Evolutionary conservation across 2,113 vertebrate genomes (phyloP).

Genomic region (Glaucomys volans): DNA sequence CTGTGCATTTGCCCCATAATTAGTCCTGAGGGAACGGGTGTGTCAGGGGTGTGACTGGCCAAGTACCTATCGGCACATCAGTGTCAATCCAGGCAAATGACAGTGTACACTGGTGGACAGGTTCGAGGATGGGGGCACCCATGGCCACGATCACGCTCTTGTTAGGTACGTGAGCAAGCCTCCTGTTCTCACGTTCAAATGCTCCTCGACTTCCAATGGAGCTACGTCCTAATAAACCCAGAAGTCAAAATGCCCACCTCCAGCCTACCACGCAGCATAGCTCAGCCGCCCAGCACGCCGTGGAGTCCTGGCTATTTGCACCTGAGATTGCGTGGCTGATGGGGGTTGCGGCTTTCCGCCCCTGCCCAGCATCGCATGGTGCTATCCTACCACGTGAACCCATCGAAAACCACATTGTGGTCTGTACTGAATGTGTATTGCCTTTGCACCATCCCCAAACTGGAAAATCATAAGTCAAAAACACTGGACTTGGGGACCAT

Average conservation of each 20-base stretch:
- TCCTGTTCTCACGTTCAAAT: neutral
- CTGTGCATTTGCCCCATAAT: neutral
- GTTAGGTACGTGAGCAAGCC: neutral
- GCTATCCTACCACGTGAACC: neutral
- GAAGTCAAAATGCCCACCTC: neutral
- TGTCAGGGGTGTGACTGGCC: neutral
- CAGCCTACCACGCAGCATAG: neutral
- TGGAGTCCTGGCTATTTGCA: neutral
- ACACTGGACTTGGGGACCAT: neutral
- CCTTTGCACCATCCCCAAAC: no score
- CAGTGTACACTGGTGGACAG: rapidly evolving
- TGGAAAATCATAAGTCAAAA: no score
- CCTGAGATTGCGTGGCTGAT: no score
- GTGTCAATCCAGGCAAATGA: neutral
- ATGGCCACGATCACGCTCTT: neutral
- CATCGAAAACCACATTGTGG: neutral
- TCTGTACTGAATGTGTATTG: no score
- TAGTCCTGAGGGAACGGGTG: neutral
- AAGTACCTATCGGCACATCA: neutral
- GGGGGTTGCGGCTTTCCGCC: no score
- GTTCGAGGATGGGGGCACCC: neutral
- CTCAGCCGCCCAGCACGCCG: neutral
- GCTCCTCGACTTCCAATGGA: no score
- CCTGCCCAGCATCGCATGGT: neutral
- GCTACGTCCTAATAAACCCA: no score